A percentile compares a stretch with the other conserved stretches of the same genome.
Evolutionary conservation across 2,888 invertebrate genomes (phyloP).

Genomic region (Dascillus cervinus): DNA sequence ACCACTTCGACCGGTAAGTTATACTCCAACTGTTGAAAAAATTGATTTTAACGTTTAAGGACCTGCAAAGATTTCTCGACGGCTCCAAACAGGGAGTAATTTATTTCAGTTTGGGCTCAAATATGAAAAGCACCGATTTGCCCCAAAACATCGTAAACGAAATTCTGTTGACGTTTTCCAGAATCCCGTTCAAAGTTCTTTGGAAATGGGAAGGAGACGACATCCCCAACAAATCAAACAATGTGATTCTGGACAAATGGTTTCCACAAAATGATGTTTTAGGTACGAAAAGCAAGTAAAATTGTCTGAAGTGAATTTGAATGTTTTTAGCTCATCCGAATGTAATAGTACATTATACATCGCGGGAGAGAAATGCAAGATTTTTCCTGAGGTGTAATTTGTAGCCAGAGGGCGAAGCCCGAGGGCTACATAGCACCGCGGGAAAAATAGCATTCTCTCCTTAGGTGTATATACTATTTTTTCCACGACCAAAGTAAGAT

Average conservation of each 20-base stretch:
- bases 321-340: conserved; percentile 6
- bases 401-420: too few species aligned
- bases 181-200: conserved; percentile 23
- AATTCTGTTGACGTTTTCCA: conserved; percentile 23
- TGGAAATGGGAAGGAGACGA: conserved; percentile 27
- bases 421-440: too few species aligned
- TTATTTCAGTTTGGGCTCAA: conserved; percentile 29
- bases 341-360: too few species aligned
- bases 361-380: too few species aligned
- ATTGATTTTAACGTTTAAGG: conserved; percentile 10
- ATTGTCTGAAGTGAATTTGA: too few species aligned
- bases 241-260: conserved; percentile 20
- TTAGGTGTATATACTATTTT: too few species aligned
- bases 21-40: background rate
- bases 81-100: conserved; percentile 23
- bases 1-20: conserved; percentile 1
- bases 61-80: conserved; percentile 23
- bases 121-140: conserved; percentile 22
- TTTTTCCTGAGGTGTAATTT: too few species aligned
- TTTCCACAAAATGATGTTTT: conserved; percentile 2
- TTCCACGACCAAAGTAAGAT: too few species aligned
- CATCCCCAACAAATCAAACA: conserved; percentile 19
- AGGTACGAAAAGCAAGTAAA: too few species aligned
- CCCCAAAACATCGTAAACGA: conserved; percentile 17
- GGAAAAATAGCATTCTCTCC: too few species aligned